A percentile compares a stretch with the other conserved stretches of the same genome.
phyloP scores from a whole-genome alignment of 2,888 invertebrate species.

The Melanostoma mellinum region DNA sequence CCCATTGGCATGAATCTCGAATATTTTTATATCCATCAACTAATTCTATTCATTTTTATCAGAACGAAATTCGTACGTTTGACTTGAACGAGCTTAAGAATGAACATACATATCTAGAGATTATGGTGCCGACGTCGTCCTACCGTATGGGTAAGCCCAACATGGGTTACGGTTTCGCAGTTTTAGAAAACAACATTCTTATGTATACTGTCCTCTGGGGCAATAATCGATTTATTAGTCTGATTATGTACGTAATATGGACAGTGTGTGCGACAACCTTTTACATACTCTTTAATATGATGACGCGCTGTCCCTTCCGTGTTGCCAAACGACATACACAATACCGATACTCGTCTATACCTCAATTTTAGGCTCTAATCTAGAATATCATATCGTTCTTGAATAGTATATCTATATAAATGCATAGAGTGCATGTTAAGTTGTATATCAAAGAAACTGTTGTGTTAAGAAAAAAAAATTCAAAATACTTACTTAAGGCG shows the following conservation, averaged over 20 bases:
- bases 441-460: too few relatives aligned
- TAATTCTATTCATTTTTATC: slow-evolving; percentile 79
- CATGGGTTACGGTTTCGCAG: slow-evolving; percentile 93
- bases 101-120: slow-evolving; percentile 85
- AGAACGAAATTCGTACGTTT: slow-evolving; percentile 77
- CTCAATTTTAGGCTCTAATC: slow-evolving; percentile 78
- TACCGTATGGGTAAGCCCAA: slow-evolving; percentile 96
- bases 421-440: neutral
- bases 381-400: slow-evolving; percentile 23
- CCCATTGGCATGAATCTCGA: slow-evolving; percentile 85
- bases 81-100: slow-evolving; percentile 78
- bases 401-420: neutral
- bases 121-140: slow-evolving; percentile 96
- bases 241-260: slow-evolving; percentile 79
- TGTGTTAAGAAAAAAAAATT: too few relatives aligned
- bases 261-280: slow-evolving; percentile 77
- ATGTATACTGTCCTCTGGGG: slow-evolving; percentile 81
- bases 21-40: slow-evolving; percentile 81
- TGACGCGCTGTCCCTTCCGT: slow-evolving; percentile 81
- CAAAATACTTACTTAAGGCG: neutral
- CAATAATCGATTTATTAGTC: slow-evolving; percentile 79
- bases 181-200: slow-evolving; percentile 83
- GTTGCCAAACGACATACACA: slow-evolving; percentile 78
- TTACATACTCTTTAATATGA: slow-evolving; percentile 78
- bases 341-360: slow-evolving; percentile 78